These are phyloP conservation scores for Argyresthia albistria DNA, from an alignment of 2,888 invertebrate species.

Conservation along the genomic window DNA sequence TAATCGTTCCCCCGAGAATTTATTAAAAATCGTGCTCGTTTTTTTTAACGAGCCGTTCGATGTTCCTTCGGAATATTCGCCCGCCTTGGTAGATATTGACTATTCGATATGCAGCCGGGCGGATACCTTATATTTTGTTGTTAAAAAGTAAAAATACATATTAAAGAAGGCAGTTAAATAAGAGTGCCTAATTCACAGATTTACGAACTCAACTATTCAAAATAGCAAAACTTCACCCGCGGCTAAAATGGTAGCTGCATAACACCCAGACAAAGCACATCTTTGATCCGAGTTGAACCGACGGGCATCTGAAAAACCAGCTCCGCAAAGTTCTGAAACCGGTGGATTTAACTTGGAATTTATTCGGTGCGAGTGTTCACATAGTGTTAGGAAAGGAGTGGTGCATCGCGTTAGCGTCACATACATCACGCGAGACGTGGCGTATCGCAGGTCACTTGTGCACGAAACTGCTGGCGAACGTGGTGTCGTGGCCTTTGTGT, in stretches of 20 bases:
- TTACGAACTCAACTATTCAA: too few relatives aligned
- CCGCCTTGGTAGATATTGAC: neutral
- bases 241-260: too few relatives aligned
- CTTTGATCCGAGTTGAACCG: too few relatives aligned
- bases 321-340: conserved; percentile 45
- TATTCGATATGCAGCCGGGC: neutral
- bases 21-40: conserved; percentile 38
- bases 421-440: conserved; percentile 56
- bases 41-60: conserved; percentile 2
- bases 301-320: conserved; percentile 44
- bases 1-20: conserved; percentile 48
- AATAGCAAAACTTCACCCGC: too few relatives aligned
- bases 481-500: too few relatives aligned
- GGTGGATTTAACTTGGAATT: conserved; percentile 58
- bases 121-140: neutral
- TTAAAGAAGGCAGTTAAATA: too few relatives aligned
- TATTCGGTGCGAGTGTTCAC: conserved; percentile 50
- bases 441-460: conserved; percentile 31
- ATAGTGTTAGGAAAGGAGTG: conserved; percentile 48
- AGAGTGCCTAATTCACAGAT: too few relatives aligned
- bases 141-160: too few relatives aligned
- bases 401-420: conserved; percentile 46
- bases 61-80: neutral
- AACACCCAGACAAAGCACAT: too few relatives aligned
- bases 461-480: too few relatives aligned